Evolutionary conservation across 2,113 vertebrate species (phyloP).

Genomic region (Drymodes brunneopygia): DNA sequence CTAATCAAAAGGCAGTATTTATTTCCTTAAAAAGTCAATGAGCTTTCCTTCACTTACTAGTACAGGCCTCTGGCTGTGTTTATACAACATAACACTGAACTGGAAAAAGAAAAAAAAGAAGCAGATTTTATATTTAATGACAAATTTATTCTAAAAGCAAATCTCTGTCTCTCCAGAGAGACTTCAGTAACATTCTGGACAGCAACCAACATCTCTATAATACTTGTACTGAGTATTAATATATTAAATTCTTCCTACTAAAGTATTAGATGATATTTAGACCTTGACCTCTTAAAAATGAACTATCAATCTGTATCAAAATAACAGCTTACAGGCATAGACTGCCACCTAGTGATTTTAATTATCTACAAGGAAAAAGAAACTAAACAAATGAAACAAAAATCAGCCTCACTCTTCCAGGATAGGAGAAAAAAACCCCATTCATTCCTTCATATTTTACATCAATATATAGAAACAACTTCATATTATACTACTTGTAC

Average conservation of each 20-base stretch:
- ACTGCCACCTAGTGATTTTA: constrained; percentile 68
- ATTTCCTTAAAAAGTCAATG: background rate
- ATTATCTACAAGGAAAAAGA: background rate
- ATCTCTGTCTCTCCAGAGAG: background rate
- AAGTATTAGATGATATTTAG: background rate
- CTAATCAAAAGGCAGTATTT: background rate
- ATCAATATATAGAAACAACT: background rate
- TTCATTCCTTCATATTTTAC: background rate
- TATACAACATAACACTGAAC: background rate
- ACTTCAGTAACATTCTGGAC: background rate
- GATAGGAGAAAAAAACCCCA: fast-evolving
- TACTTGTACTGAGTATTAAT: background rate
- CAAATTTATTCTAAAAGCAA: background rate
- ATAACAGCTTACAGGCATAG: background rate
- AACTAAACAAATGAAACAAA: background rate
- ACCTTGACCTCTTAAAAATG: background rate
- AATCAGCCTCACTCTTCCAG: background rate
- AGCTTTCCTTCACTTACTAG: background rate
- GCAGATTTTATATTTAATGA: background rate
- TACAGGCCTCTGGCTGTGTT: background rate
- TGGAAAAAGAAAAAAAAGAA: background rate
- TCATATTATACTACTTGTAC: background rate
- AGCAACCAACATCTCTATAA: background rate
- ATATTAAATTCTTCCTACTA: background rate
- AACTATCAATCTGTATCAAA: background rate